Percentiles rank a stretch among this genome's conserved stretches.
These are phyloP conservation scores for Melanchra persicariae DNA, from an alignment of 2,888 invertebrate genomes.

Conservation along the genomic window DNA sequence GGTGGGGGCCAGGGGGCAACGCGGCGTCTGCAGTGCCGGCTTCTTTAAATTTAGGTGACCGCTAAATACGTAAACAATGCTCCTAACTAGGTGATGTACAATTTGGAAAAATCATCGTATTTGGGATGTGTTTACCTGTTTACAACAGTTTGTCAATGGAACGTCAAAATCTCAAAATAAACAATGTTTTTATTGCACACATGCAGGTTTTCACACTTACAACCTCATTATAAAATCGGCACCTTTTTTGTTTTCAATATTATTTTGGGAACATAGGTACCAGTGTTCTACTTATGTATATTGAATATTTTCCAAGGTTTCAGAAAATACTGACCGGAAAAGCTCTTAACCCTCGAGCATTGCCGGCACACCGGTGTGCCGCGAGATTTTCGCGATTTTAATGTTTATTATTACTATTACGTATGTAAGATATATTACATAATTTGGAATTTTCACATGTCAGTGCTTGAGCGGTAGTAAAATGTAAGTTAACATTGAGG, in stretches of 20 bases:
- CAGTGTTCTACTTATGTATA: too few species aligned
- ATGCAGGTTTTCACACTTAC: conserved; percentile 36
- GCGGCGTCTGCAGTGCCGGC: conserved; percentile 78
- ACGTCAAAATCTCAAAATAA: conserved; percentile 44
- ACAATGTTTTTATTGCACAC: conserved; percentile 17
- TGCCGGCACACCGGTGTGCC: too few species aligned
- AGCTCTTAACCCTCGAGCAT: too few species aligned
- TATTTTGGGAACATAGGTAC: too few species aligned
- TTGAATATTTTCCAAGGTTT: neutral
- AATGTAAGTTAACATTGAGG: conserved; percentile 29
- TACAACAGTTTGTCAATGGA: conserved; percentile 56
- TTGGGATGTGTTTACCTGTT: conserved; percentile 37
- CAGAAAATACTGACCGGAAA: neutral
- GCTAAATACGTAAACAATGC: conserved; percentile 64
- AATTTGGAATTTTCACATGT: too few species aligned
- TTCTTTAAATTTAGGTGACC: conserved; percentile 75
- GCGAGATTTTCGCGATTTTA: too few species aligned
- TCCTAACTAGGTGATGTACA: conserved; percentile 47
- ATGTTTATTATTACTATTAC: too few species aligned
- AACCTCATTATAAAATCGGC: neutral
- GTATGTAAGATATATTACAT: too few species aligned
- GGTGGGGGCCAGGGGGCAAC: conserved; percentile 82
- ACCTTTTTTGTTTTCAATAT: neutral
- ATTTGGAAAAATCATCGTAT: conserved; percentile 24
- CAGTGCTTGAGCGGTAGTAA: too few species aligned